phyloP scores from a whole-genome alignment of 2,113 vertebrate species.

The Onychostoma macrolepis region DNA sequence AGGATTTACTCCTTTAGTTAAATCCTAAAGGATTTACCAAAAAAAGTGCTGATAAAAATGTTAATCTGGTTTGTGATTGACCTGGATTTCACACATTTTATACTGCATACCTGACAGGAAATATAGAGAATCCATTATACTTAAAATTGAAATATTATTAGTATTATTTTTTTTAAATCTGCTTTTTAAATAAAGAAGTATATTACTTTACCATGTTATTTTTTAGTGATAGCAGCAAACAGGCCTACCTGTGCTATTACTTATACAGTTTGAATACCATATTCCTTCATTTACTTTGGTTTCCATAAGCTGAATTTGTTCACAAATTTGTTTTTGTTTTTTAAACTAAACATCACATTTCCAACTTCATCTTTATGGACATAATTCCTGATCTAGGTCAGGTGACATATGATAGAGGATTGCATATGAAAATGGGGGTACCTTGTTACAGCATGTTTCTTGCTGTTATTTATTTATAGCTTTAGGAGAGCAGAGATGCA shows the following conservation, averaged over 20 bases:
- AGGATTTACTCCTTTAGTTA: not conserved
- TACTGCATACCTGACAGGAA: not conserved
- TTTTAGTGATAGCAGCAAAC: not conserved
- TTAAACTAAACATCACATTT: not conserved
- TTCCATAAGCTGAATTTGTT: not conserved
- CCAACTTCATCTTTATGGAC: not conserved
- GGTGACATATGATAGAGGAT: not conserved
- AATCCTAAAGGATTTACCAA: not conserved
- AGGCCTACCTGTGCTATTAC: not conserved
- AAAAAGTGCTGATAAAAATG: not conserved
- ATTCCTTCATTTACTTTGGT: not conserved
- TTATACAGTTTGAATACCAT: not conserved
- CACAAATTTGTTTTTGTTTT: too few species aligned
- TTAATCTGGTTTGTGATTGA: slow-evolving; percentile 8
- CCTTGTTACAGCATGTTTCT: slow-evolving; percentile 25
- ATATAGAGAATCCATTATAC: not conserved
- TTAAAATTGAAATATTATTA: not conserved
- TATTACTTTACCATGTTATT: not conserved
- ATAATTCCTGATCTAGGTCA: not conserved
- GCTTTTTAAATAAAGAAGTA: not conserved
- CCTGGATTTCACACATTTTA: not conserved
- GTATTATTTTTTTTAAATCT: too few species aligned
- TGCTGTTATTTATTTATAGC: slow-evolving; percentile 43
- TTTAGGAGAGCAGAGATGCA: slow-evolving; percentile 37
- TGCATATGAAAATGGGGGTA: slow-evolving; percentile 32